Evolutionary conservation across 1,140 invertebrate species (phyloP), one percentile per base, ranked within the genome.

Genomic region (Cotesia vestalis): DNA sequence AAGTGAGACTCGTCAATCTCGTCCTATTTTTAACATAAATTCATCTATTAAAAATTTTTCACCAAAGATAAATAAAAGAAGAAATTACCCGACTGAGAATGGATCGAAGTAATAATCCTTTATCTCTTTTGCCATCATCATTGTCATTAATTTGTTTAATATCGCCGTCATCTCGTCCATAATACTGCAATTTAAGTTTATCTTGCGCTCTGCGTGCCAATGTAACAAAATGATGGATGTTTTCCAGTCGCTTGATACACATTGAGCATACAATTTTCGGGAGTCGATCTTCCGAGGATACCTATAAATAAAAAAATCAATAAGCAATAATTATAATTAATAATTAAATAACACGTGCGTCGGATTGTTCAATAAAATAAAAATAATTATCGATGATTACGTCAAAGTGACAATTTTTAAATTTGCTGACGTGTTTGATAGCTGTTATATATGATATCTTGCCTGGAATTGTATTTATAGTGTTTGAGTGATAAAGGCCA

Each of bases 131-230:
- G 67, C 66, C 76, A 46, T 80, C 78, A 20, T 78, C 74, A 55
- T 80, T 76, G 4, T 70, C 40, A 40, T 79, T 74, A 40, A 78
- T 72, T 57, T 69, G 69, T 38, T 14, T 20, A 73, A 72, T 69
- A 4, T 69, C 66, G 70, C 81, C 76, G 27, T 78, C 78, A 53
- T 59, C 52, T 9, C 17, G 75, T 55, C 59, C 74, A 40, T 80
- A 82, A 63, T 86, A 73, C 72, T 85, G 84, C 62, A 82, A 78
- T 70, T 79, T 87, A 69, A 90, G 78, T 79, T 86, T 89, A 40
- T 88, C 87, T 68, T 90, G 89, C 61, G 85, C 88, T 79, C 84
- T 84, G 67, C 86, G 81, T 60, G 89, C 89, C 87, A 89, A 89
- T 62, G 82, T 85, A n/a, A 88, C 89, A 80, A 90, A 90, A 60